Evolutionary conservation across 2,888 invertebrate species (phyloP), one percentile per base, ranked within the genome.

Genomic region (Parasteatoda lunata): DNA sequence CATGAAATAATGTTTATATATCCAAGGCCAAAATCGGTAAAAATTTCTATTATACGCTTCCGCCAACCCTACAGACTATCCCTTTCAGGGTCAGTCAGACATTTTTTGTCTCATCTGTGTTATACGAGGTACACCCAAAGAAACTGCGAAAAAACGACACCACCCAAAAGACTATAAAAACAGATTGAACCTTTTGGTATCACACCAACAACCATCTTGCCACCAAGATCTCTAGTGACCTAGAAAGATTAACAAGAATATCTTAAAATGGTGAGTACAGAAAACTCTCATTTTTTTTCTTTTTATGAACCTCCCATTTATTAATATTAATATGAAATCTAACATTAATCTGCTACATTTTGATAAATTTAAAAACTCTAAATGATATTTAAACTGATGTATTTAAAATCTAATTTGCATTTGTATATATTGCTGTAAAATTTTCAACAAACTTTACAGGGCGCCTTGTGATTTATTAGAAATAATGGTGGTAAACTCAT

Each of bases 51-150:
- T 59, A n/a, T n/a, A 48, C 7, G 66, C 85, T 85, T 77, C 85
- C 80, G 80, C 85, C 85, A 70, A 30, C 77, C 79, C 79, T 13
- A 51, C 54, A 52, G 69, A 64, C 79, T 71, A 79, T 69, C 79
- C 85, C 76, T 77, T 65, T 80, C 85, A 85, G 85, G 85, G 85
- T 85, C 85, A 85, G 80, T 85, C 71, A 80, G 76, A 76, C 80
- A 80, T 80, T 80, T 77, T 30, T 84, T 79, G 69, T 59, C 68
- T 69, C 69, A 69, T 70, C 65, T 13, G 59, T 54, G 54, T 68
- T 66, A 77, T 71, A 15, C 11, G 65, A 48, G 78, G 48, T 54
- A 70, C 84, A 78, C 84, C 84, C 84, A 68, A 15, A 65, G 65
- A 49, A 15, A 8, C n/a, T 65, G 30, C 15, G 15, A 47, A 73